These are phyloP conservation scores for Chaenogobius annularis DNA, from an alignment of 2,113 vertebrate species.

Conservation along the genomic window DNA sequence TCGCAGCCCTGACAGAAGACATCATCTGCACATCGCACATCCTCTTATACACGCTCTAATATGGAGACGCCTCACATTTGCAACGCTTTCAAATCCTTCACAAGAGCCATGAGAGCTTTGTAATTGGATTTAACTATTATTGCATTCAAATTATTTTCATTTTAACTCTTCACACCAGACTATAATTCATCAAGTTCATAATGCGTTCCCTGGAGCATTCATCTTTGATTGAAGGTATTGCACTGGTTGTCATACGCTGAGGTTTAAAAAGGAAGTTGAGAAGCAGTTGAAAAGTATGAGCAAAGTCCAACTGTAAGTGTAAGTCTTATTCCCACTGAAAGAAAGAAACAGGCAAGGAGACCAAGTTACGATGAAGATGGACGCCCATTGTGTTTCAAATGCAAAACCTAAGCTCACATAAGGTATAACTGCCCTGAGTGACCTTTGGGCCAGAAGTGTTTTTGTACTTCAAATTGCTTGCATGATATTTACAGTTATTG, in stretches of 20 bases:
- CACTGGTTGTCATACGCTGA: neutral
- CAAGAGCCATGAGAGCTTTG: conserved; percentile 42
- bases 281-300: too few relatives aligned
- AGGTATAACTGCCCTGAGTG: too few relatives aligned
- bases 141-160: neutral
- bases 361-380: too few relatives aligned
- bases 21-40: conserved; percentile 70
- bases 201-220: conserved; percentile 22
- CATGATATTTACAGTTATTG: too few relatives aligned
- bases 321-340: too few relatives aligned
- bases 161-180: conserved; percentile 14
- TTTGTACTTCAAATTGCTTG: too few relatives aligned
- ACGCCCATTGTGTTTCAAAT: too few relatives aligned
- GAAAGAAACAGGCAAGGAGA: too few relatives aligned
- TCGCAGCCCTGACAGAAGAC: conserved; percentile 63
- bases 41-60: conserved; percentile 49
- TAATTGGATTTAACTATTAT: conserved; percentile 20
- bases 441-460: too few relatives aligned
- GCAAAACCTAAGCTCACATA: too few relatives aligned
- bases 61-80: conserved; percentile 55
- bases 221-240: conserved; percentile 36
- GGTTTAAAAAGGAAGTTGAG: neutral
- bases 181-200: conserved; percentile 28
- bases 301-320: too few relatives aligned
- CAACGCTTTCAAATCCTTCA: conserved; percentile 43